Base-by-base conservation (phyloP, 2,888 invertebrate species). In the Hemistola chrysoprasaria region DNA sequence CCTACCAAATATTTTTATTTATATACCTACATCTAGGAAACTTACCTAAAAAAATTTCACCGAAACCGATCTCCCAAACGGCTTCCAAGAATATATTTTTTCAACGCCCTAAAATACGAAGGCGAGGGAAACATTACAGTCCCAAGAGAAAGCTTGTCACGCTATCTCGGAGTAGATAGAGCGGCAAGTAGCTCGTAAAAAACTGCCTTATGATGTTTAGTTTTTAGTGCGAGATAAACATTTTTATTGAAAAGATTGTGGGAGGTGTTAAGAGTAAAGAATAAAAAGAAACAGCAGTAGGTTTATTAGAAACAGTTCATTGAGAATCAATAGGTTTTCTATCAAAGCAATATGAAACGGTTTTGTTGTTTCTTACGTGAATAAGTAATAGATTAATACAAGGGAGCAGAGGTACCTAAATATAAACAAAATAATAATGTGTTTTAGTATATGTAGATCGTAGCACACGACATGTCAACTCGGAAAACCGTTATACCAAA, bases 161-260 rank as follows among this genome's bases (percentile, higher is more conserved):
- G 42, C 43, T 45, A 55, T 67, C 70, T 71, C 70, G 42, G 8
- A 24, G 10, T 8, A 40, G 50, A 50, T 50, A 50, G 20, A 44
- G 38, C 25, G 26, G 37, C 50, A 47, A 41, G 30, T 41, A 48
- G 50, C 48, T 56, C 49, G 53, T 67, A 64, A 73, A 71, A 71
- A 64, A 71, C 62, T 40, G 59, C 52, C 58, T 59, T 67, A 59
- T 61, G 69, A 71, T 63, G 65, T 53, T 60, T 51, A 50, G 53
- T 48, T 41, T 52, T 61, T 64, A 63, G 65, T 57, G 43, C 29
- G 37, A 43, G 46, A 51, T 52, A 48, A 37, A 31, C 26, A 26
- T 51, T 28, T 51, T 49, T 49, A 43, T 47, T 42, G 38, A 10
- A 33, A 20, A 31, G 38, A 26, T 26, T 11, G 31, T 21, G 16